Percentiles rank a stretch among this genome's conserved stretches.
phyloP scores from a whole-genome alignment of 2,113 vertebrate genomes.

The Hiodon alosoides region DNA sequence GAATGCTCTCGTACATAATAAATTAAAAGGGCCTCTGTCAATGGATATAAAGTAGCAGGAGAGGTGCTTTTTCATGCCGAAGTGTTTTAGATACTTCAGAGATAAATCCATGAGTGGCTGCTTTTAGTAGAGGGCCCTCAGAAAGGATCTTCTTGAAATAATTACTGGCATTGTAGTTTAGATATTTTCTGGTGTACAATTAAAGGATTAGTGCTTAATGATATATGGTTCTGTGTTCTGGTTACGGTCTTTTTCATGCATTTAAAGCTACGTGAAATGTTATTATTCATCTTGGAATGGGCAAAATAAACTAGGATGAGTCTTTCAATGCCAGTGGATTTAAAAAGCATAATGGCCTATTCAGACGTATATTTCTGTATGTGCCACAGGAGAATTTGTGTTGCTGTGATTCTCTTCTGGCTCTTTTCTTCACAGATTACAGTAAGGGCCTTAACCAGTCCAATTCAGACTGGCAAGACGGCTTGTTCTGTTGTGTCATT shows the following conservation, averaged over 20 bases:
- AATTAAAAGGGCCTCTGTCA: constrained; percentile 44
- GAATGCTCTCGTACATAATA: constrained; percentile 38
- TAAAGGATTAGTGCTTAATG: constrained; percentile 32
- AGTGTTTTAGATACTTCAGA: constrained; percentile 35
- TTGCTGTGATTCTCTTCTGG: too few species aligned
- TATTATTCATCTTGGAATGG: constrained; percentile 3
- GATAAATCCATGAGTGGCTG: constrained; percentile 32
- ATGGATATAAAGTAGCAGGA: constrained; percentile 40
- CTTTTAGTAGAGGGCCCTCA: constrained; percentile 35
- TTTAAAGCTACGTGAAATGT: constrained; percentile 21
- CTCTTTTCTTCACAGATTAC: constrained; percentile 27
- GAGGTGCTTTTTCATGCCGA: constrained; percentile 33
- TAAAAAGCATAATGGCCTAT: neutral
- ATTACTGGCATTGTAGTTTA: constrained; percentile 12
- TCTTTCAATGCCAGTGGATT: neutral
- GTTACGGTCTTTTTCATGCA: constrained; percentile 16
- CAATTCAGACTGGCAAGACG: constrained; percentile 45
- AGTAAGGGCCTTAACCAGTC: constrained; percentile 50
- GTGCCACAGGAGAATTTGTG: neutral
- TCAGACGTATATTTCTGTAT: neutral
- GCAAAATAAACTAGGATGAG: neutral
- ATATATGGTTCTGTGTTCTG: neutral
- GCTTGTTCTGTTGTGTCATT: constrained; percentile 33
- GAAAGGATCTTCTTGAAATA: constrained; percentile 24
- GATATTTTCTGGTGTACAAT: constrained; percentile 7